Conservation (phyloP, 1,140 invertebrate genomes). For the Ips typographus region DNA sequence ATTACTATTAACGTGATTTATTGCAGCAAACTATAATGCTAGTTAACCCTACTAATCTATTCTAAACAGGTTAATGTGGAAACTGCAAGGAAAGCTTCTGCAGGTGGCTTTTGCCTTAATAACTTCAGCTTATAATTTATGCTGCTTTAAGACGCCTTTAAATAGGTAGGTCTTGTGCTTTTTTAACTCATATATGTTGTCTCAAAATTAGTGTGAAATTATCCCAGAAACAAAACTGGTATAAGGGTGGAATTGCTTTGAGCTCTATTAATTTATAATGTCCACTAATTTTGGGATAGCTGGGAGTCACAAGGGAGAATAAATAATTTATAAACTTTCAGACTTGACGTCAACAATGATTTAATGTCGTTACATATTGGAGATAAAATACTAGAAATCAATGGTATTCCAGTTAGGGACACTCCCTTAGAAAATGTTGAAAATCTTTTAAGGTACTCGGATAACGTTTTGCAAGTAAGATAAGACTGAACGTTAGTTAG, state of each 20-base stretch:
- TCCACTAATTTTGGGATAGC: too few species aligned
- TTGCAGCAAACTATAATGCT: not conserved
- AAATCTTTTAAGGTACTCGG: constrained; percentile 71
- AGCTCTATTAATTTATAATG: not conserved
- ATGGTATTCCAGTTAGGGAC: constrained; percentile 83
- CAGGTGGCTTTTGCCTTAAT: constrained; percentile 64
- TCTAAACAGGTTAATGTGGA: constrained; percentile 46
- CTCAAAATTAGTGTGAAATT: not conserved
- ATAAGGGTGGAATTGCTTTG: too few species aligned
- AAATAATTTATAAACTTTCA: constrained; percentile 49
- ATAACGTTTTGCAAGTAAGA: constrained; percentile 70
- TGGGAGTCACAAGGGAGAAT: too few species aligned
- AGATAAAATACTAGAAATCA: constrained; percentile 88
- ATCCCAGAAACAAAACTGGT: too few species aligned
- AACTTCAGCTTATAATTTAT: constrained; percentile 65
- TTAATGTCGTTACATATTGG: constrained; percentile 85
- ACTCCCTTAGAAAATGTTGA: constrained; percentile 76
- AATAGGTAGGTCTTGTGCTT: constrained; percentile 36
- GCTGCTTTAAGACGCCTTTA: constrained; percentile 53
- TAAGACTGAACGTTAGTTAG: too few species aligned
- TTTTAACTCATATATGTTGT: constrained; percentile 38
- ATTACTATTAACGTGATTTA: too few species aligned
- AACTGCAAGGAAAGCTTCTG: constrained; percentile 58
- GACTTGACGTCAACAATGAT: constrained; percentile 78
- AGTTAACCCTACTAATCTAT: constrained; percentile 20